Base-by-base conservation (phyloP, 2,888 invertebrate genomes). In the Heteromurus nitidus region DNA sequence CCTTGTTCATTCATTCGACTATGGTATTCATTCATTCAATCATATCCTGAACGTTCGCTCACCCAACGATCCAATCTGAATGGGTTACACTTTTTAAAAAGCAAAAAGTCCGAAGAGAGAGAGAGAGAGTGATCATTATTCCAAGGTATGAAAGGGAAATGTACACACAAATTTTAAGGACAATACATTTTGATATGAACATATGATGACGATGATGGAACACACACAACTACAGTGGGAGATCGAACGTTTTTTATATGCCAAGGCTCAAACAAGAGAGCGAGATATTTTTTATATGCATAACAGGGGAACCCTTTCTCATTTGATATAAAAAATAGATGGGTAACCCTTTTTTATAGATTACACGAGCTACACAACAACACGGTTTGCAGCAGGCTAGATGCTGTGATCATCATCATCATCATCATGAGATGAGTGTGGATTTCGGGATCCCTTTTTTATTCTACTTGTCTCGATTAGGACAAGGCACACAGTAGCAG, bases 21-120 rank as follows among this genome's bases (percentile, higher is more conserved):
- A 36, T n/a, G n/a, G n/a, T n/a, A n/a, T n/a, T n/a, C 7, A 18
- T 24, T 74, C 30, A 75, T 75, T 44, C 67, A 58, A 42, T 30
- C 36, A 67, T 55, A 24, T 75, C 65, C 75, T 55, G 58, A 64
- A 53, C 75, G 75, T 67, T 75, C 53, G 67, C 75, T 75, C 58
- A 75, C 75, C 53, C 75, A 75, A 75, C 67, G 75, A 67, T 75
- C 74, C 64, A 65, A 64, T 65, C 65, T 75, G 67, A 67, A 75
- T 75, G 55, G 67, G 55, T 67, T 75, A 67, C 55, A 67, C 58
- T 67, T 73, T 24, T 22, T 3, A 50, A 36, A 74, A 75, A 75
- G 24, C 47, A n/a, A 7, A 22, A 31, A 69, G 50, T 18, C 55
- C n/a, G 58, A n/a, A 5, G 26, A 53, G 31, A 53, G 13, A 24